Conservation (phyloP, 1,140 invertebrate species). For the Hydropsyche tenuis region DNA sequence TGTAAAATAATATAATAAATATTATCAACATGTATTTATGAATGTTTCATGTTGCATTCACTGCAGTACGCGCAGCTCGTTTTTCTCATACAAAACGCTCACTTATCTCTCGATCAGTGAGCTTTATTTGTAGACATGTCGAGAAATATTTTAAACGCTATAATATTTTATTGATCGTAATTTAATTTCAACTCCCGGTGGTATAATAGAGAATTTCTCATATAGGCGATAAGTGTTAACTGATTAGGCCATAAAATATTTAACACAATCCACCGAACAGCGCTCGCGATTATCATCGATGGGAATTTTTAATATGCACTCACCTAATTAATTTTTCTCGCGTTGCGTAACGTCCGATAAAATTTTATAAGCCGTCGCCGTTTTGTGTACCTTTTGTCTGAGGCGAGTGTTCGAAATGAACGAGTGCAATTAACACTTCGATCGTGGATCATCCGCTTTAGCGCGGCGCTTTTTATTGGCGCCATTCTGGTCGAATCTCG, state of each 20-base stretch:
- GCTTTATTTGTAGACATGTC: conserved; percentile 3
- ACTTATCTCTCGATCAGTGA: background rate
- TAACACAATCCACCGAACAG: conserved; percentile 13
- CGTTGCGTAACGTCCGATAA: background rate
- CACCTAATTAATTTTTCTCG: conserved; percentile 1
- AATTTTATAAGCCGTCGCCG: background rate
- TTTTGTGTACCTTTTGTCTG: background rate
- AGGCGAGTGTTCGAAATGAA: background rate
- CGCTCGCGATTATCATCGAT: conserved; percentile 23
- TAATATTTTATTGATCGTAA: conserved; percentile 35
- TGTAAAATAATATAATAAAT: too few relatives aligned
- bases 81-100: too few relatives aligned
- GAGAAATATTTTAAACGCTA: conserved; percentile 23
- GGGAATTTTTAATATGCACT: background rate
- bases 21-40: too few relatives aligned
- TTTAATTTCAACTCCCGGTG: conserved; percentile 29
- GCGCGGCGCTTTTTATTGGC: conserved; percentile 7
- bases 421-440: background rate
- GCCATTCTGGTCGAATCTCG: background rate
- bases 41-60: too few relatives aligned
- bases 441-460: background rate
- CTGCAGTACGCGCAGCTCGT: too few relatives aligned
- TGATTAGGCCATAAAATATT: conserved; percentile 37
- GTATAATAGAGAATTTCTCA: conserved; percentile 30
- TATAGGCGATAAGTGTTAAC: conserved; percentile 36